Evolutionary conservation across 2,888 invertebrate species (phyloP).

Genomic region (Salpingus planirostris): DNA sequence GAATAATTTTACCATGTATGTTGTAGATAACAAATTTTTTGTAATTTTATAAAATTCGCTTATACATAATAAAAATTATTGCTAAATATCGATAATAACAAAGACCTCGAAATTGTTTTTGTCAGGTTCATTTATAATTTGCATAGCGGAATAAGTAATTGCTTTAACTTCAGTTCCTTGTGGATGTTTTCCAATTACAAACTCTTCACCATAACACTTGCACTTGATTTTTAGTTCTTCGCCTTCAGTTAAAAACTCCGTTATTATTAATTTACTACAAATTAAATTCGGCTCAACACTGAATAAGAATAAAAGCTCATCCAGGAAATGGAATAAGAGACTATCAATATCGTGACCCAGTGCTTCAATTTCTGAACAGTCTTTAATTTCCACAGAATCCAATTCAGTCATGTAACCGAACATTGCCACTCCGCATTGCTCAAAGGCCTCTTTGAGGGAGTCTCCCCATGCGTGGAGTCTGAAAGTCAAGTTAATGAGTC

Average conservation of each 20-base stretch:
- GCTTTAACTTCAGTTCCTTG: conserved; percentile 99
- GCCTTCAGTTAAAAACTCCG: conserved; percentile 63
- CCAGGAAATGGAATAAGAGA: conserved; percentile 84
- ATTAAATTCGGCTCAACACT: conserved; percentile 86
- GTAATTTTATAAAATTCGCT: too few species aligned
- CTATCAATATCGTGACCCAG: conserved; percentile 82
- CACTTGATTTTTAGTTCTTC: conserved; percentile 75
- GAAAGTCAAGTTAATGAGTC: conserved; percentile 21
- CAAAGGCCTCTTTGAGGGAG: conserved; percentile 79
- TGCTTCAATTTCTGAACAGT: conserved; percentile 75
- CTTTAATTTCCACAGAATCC: conserved; percentile 69
- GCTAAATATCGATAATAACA: conserved; percentile 94
- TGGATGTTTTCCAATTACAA: conserved; percentile 85
- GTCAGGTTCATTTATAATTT: conserved; percentile 66
- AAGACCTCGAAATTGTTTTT: conserved; percentile 76
- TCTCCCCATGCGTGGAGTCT: conserved; percentile 92
- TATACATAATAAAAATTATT: too few species aligned
- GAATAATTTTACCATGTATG: too few species aligned
- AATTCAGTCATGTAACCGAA: conserved; percentile 96
- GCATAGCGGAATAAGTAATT: conserved; percentile 99
- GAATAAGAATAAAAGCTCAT: conserved; percentile 89
- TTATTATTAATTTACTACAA: conserved; percentile 77
- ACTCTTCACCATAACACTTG: conserved; percentile 87
- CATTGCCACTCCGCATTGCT: conserved; percentile 93
- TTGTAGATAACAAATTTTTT: too few species aligned